Percentiles rank a stretch among this genome's conserved stretches.
phyloP scores from a whole-genome alignment of 2,797 vertebrate species.

The Buceros bicornis region DNA sequence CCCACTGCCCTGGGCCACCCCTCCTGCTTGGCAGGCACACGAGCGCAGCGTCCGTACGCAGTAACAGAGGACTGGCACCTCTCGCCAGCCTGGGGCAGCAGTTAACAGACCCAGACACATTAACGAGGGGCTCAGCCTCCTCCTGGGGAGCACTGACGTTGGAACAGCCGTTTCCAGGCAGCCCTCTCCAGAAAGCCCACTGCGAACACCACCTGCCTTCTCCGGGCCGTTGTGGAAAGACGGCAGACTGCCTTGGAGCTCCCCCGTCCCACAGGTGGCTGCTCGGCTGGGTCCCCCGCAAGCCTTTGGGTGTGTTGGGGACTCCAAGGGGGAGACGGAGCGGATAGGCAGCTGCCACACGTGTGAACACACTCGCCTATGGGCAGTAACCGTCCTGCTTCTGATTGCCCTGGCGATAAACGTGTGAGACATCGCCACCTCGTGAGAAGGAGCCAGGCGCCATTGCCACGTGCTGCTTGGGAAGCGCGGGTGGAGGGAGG shows the following conservation, averaged over 20 bases:
- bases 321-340: neutral
- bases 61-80: neutral
- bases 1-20: neutral
- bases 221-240: slow-evolving; percentile 41
- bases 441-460: slow-evolving; percentile 71
- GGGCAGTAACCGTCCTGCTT: slow-evolving; percentile 84
- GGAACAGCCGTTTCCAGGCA: neutral
- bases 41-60: rapidly evolving
- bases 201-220: slow-evolving; percentile 20
- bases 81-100: neutral
- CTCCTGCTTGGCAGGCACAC: neutral
- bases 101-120: neutral
- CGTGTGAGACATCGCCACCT: slow-evolving; percentile 85
- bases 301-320: slow-evolving; percentile 26
- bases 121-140: neutral
- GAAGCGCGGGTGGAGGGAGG: neutral
- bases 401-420: slow-evolving; percentile 82
- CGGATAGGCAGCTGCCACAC: slow-evolving; percentile 8
- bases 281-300: neutral
- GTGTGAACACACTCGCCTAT: slow-evolving; percentile 47
- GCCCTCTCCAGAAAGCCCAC: neutral
- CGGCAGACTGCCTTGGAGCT: neutral
- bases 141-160: slow-evolving; percentile 24
- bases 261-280: neutral
- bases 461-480: slow-evolving; percentile 52